Evolutionary conservation across 2,113 vertebrate genomes (phyloP), one percentile per base, ranked within the genome.

Genomic region (Halcyon senegalensis): DNA sequence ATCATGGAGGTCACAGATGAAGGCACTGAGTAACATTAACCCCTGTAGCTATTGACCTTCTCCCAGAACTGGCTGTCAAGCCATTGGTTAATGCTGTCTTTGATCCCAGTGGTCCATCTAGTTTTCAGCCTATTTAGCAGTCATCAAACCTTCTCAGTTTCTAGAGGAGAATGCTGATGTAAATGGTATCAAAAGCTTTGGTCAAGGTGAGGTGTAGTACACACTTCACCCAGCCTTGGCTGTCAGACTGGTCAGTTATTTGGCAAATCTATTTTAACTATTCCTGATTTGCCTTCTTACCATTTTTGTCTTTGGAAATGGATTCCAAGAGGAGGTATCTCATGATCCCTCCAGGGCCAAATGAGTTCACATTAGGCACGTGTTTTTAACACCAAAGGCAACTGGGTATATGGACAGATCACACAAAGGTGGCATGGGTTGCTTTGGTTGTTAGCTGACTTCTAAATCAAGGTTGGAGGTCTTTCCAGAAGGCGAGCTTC

Each of bases 401-500:
- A 5, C 33, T 77, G 69, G 33, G 16, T 33, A 4, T 30, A 56
- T 13, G 53, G 79, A 5, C 63, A 77, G 44, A 69, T 93, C 55
- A 69, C 55, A 69, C 63, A 73, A 74, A 94, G 81, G 37, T 55
- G 73, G 31, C 46, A 7, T 16, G 66, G 66, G 9, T 89, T 85
- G 59, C 59, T 90, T 83, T 75, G 56, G 5, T 16, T 63, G 92
- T 81, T 63, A 67, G 60, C 84, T 84, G 80, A 46, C 43, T 81
- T 79, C 30, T 70, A 70, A 87, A 27, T 59, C 44, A 37, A 64
- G 35, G 62, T 56, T 81, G 89, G 35, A 95, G 88, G 33, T 10
- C 85, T 94, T 89, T 86, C 90, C 92, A 95, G 85, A 95, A 94
- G 85, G 78, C 20, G 0, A 11, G 7, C 55, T 94, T 95, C 77